Base-by-base conservation (phyloP, 2,888 invertebrate genomes). In the Orthosia gothica region DNA sequence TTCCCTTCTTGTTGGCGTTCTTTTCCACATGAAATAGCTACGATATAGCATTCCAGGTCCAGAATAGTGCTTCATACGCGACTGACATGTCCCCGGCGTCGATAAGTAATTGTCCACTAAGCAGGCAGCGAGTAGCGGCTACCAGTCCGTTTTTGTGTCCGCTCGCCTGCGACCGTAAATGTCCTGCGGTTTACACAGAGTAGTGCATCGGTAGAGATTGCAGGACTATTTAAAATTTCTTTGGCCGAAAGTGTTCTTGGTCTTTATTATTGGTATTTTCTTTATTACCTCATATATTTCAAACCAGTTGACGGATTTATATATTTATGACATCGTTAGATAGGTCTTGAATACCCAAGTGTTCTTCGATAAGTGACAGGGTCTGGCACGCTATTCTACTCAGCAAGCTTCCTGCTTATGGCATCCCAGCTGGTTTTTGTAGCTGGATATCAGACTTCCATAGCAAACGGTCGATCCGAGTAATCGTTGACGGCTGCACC, bases 61-160 rank as follows among this genome's bases (percentile, higher is more conserved):
- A 71, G 86, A 87, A 84, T 87, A 68, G 49, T 74, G 50, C 49
- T 50, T 62, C 47, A 68, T 68, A 75, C 70, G 76, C 84, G 84
- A 87, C 86, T 85, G 88, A 86, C 86, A 81, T 83, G 83, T 88
- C 88, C 70, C 87, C 88, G 89, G 91, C 91, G 91, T 91, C 90
- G 91, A 91, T 92, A 92, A 93, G 93, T 94, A 93, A 94, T 94
- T 94, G 93, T 91, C 87, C 91, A 86, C 88, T 89, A 92, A 92
- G 90, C 90, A 89, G 90, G 88, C 87, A 80, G 85, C 78, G 87
- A 70, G 88, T 87, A 80, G 85, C 78, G 87, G 70, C 79, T 80
- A 78, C 73, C 78, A 81, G 71, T 82, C 67, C 73, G 85, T 90
- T 91, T 93, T 93, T 93, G 90, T 89, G 81, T 58, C 65, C 75